phyloP scores from a whole-genome alignment of 2,797 vertebrate genomes.

The Sebastes itinus region DNA sequence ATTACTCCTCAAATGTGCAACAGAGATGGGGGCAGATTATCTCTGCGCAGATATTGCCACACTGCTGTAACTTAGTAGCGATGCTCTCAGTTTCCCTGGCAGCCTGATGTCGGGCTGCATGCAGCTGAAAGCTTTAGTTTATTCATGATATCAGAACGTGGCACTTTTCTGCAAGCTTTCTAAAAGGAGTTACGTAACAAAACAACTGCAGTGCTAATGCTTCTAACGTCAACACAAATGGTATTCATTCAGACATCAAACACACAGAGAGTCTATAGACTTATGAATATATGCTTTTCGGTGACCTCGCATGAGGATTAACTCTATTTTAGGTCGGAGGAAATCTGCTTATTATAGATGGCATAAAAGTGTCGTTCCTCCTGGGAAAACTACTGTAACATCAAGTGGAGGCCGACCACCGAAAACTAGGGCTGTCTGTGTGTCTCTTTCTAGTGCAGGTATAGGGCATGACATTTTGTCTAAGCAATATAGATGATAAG shows the following conservation, averaged over 20 bases:
- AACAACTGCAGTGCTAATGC: conserved; percentile 52
- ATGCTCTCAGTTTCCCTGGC: conserved; percentile 55
- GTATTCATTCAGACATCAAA: conserved; percentile 29
- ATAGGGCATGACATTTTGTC: neutral
- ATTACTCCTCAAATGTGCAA: conserved; percentile 75
- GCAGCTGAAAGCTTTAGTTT: conserved; percentile 70
- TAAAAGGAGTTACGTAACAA: conserved; percentile 63
- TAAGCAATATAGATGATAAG: neutral
- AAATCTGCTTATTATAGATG: conserved; percentile 67
- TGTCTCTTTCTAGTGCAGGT: conserved; percentile 6
- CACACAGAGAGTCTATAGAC: conserved; percentile 6
- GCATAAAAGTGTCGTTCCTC: conserved; percentile 39
- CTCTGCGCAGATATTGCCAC: conserved; percentile 50
- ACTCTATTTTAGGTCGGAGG: conserved; percentile 63
- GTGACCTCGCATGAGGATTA: conserved; percentile 59
- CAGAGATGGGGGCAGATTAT: conserved; percentile 73
- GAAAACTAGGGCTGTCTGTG: conserved; percentile 13
- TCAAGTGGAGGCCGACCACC: conserved; percentile 39
- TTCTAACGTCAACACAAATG: conserved; percentile 45
- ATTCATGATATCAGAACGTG: conserved; percentile 68
- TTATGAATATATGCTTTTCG: conserved; percentile 8
- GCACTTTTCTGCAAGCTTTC: conserved; percentile 59
- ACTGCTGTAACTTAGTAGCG: conserved; percentile 45
- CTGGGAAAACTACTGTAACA: conserved; percentile 30
- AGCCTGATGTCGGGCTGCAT: conserved; percentile 54